These are phyloP conservation scores for Amaurobius ferox DNA, from an alignment of 2,888 invertebrate species.

Conservation along the genomic window DNA sequence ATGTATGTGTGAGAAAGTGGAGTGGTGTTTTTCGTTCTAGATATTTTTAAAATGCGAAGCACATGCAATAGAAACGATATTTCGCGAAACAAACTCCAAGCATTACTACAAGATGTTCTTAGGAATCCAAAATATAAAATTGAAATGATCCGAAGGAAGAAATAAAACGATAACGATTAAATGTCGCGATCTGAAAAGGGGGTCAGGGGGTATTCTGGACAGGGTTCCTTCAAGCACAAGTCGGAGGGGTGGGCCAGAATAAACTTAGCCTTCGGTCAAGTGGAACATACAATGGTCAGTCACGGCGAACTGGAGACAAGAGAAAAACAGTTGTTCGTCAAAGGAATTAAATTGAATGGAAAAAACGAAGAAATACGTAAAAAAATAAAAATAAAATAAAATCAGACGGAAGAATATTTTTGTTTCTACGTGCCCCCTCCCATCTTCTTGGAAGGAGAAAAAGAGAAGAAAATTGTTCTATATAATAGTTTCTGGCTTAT, in stretches of 20 bases:
- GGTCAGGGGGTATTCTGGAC: conserved; percentile 43
- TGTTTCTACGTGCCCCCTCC: background rate
- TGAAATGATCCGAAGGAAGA: background rate
- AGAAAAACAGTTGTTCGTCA: conserved; percentile 64
- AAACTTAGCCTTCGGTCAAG: conserved; percentile 61
- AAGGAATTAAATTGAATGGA: conserved; percentile 70
- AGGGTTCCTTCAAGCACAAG: background rate
- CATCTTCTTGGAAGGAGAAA: background rate
- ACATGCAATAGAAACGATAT: background rate
- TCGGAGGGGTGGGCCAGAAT: conserved; percentile 30
- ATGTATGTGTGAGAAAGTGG: too few relatives aligned
- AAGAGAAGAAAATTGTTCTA: conserved; percentile 24
- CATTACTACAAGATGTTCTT: background rate
- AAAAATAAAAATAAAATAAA: background rate
- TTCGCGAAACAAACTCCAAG: background rate
- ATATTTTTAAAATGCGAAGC: too few relatives aligned
- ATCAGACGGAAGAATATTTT: conserved; percentile 17
- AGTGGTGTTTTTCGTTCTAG: too few relatives aligned
- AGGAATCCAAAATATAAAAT: background rate
- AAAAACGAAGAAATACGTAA: conserved; percentile 17
- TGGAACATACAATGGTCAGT: conserved; percentile 62
- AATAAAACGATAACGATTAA: conserved; percentile 12
- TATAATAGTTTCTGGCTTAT: conserved; percentile 60
- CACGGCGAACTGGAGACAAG: conserved; percentile 68
- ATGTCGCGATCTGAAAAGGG: conserved; percentile 48